A percentile compares a stretch with the other conserved stretches of the same genome.
phyloP scores from a whole-genome alignment of 2,113 vertebrate species.

The Tupaia tana region DNA sequence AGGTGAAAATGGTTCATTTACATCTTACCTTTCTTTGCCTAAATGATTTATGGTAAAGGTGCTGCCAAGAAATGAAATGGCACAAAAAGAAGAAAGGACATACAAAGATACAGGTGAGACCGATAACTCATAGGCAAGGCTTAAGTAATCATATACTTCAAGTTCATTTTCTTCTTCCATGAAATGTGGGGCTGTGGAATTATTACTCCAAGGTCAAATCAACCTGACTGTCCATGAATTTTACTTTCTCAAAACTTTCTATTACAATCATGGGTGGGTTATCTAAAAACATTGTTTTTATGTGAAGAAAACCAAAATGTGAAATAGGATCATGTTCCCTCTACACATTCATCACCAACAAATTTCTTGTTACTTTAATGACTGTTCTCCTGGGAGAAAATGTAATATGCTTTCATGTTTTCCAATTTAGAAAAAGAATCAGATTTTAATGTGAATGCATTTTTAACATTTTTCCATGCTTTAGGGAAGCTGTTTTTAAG shows the following conservation, averaged over 20 bases:
- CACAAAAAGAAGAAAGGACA: slow-evolving; percentile 36
- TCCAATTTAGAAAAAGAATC: slow-evolving; percentile 75
- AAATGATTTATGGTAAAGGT: slow-evolving; percentile 48
- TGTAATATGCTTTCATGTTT: slow-evolving; percentile 70
- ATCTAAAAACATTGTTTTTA: slow-evolving; percentile 48
- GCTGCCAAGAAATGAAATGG: slow-evolving; percentile 42
- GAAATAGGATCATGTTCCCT: slow-evolving; percentile 19
- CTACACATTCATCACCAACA: slow-evolving; percentile 53
- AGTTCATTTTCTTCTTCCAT: slow-evolving; percentile 29
- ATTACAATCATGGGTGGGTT: slow-evolving; percentile 19
- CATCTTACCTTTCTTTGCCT: slow-evolving; percentile 52
- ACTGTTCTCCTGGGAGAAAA: slow-evolving; percentile 44
- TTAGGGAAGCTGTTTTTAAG: slow-evolving; percentile 70
- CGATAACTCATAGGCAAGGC: not conserved
- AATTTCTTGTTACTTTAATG: slow-evolving; percentile 73
- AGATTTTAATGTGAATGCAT: slow-evolving; percentile 71
- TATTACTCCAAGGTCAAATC: slow-evolving; percentile 57
- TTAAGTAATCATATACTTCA: slow-evolving; percentile 10
- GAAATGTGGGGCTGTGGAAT: not conserved
- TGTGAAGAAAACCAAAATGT: slow-evolving; percentile 38
- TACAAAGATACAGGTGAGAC: not conserved
- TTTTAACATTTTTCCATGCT: slow-evolving; percentile 77
- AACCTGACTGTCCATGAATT: slow-evolving; percentile 28
- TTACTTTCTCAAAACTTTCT: slow-evolving; percentile 56
- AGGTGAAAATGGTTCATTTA: slow-evolving; percentile 42